Percentiles rank a stretch among this genome's conserved stretches.
phyloP scores from a whole-genome alignment of 2,888 invertebrate genomes.

The Dasysyrphus tricinctus region DNA sequence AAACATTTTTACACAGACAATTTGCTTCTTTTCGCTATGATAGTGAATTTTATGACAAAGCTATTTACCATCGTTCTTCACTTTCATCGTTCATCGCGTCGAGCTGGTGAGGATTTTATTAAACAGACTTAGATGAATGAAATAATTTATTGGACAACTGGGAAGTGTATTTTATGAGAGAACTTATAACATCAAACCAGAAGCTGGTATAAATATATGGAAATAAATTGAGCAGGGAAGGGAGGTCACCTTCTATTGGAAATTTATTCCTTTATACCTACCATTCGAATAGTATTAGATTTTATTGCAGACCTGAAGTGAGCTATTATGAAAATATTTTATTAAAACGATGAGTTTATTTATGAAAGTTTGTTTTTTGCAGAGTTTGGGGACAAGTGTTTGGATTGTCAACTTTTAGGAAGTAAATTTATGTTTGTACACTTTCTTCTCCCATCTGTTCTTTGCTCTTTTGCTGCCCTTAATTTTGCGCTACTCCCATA shows the following conservation, averaged over 20 bases:
- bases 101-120: slow-evolving; percentile 29
- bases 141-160: slow-evolving; percentile 32
- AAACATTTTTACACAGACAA: slow-evolving; percentile 4
- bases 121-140: slow-evolving; percentile 42
- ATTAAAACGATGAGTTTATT: slow-evolving; percentile 7
- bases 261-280: background rate
- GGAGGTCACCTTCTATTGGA: background rate
- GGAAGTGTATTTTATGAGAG: slow-evolving; percentile 26
- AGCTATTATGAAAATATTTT: background rate
- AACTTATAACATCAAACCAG: background rate
- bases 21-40: background rate
- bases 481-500: no score
- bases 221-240: slow-evolving; percentile 5
- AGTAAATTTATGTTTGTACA: no score
- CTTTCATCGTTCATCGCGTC: background rate
- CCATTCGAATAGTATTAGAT: slow-evolving; percentile 3
- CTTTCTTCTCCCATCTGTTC: no score
- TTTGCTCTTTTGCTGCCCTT: no score
- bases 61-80: background rate
- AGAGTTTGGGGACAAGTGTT: background rate
- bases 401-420: background rate
- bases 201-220: background rate
- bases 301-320: background rate
- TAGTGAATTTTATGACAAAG: slow-evolving; percentile 12
- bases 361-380: background rate